These are phyloP conservation scores for Platygyra sinensis DNA, from an alignment of 64 coral and sea anemone species.

Conservation along the genomic window DNA sequence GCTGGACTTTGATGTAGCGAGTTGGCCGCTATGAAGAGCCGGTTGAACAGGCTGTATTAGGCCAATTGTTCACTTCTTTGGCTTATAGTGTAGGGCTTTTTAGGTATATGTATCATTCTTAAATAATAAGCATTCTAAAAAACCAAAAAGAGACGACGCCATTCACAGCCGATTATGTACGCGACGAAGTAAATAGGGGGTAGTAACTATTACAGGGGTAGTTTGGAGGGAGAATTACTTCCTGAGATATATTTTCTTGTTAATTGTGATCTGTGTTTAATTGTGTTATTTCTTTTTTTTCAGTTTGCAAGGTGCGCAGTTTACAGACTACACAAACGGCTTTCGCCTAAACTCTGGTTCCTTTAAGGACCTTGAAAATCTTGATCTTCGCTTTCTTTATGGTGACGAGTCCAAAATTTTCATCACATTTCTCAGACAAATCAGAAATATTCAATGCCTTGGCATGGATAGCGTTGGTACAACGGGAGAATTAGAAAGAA, in stretches of 20 bases:
- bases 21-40: too few species aligned
- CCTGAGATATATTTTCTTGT: not conserved
- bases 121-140: too few species aligned
- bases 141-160: too few species aligned
- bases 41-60: too few species aligned
- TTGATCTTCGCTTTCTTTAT: conserved; percentile 67
- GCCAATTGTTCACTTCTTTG: too few species aligned
- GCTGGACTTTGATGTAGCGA: too few species aligned
- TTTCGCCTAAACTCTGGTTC: not conserved
- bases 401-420: conserved; percentile 51
- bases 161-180: too few species aligned
- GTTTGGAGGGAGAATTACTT: not conserved
- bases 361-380: conserved; percentile 31
- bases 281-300: not conserved
- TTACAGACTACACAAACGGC: conserved; percentile 7
- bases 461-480: conserved; percentile 64
- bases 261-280: too few species aligned
- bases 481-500: not conserved
- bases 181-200: too few species aligned
- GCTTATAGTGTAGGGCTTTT: too few species aligned
- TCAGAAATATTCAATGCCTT: conserved; percentile 47
- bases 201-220: too few species aligned
- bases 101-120: too few species aligned
- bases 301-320: conserved; percentile 74
- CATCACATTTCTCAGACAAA: conserved; percentile 21